Conservation (phyloP, 2,888 invertebrate genomes). For the Blera fallax region DNA sequence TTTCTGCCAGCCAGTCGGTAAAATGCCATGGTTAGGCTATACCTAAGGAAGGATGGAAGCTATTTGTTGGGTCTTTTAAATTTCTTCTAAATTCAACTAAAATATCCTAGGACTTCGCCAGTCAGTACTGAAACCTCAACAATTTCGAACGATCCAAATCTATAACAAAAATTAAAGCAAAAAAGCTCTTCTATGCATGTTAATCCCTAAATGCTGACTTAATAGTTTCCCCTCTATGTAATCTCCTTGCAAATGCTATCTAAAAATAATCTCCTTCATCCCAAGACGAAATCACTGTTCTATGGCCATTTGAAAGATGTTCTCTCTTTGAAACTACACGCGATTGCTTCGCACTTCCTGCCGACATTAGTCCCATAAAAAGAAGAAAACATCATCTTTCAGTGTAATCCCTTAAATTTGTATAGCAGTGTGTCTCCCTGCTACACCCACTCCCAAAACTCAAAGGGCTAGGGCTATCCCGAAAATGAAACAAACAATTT, state of each 20-base stretch:
- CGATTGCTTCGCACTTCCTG: constrained; percentile 10
- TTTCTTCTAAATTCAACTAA: too few species aligned
- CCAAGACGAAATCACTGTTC: constrained; percentile 41
- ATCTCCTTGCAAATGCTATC: constrained; percentile 9
- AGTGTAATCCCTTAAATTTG: constrained; percentile 59
- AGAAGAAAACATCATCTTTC: constrained; percentile 42
- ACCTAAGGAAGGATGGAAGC: too few species aligned
- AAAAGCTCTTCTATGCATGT: background rate
- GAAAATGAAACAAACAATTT: constrained; percentile 59
- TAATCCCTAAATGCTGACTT: background rate
- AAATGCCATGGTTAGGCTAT: too few species aligned
- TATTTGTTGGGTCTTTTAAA: too few species aligned
- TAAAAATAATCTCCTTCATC: constrained; percentile 35
- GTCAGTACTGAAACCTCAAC: too few species aligned
- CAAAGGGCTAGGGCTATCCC: constrained; percentile 65
- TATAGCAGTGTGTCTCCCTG: background rate
- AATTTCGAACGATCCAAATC: too few species aligned
- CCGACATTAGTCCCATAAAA: constrained; percentile 13
- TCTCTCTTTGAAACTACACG: constrained; percentile 14
- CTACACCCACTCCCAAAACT: background rate
- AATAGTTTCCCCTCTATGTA: constrained; percentile 5
- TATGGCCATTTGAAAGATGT: constrained; percentile 8
- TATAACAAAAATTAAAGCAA: too few species aligned
- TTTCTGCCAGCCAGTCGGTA: too few species aligned
- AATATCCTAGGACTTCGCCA: too few species aligned